phyloP scores from a whole-genome alignment of 2,797 vertebrate species.

The Girardinus metallicus region DNA sequence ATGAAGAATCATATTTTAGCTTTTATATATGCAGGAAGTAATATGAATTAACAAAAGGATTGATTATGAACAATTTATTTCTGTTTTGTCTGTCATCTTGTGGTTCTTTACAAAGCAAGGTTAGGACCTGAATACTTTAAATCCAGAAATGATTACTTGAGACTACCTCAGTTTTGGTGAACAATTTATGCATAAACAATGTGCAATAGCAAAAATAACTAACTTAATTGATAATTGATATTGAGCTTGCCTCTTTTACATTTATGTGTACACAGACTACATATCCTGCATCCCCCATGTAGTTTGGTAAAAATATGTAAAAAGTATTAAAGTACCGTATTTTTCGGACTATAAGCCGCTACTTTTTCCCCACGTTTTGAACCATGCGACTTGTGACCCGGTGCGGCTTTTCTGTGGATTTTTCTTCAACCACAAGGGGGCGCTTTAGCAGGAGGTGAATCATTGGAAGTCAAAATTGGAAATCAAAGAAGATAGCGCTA shows the following conservation, averaged over 20 bases:
- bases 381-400: too few relatives aligned
- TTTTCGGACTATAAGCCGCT: too few relatives aligned
- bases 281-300: not conserved
- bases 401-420: too few relatives aligned
- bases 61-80: constrained; percentile 1
- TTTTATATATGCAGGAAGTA: not conserved
- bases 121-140: not conserved
- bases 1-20: not conserved
- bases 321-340: not conserved
- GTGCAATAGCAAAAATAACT: not conserved
- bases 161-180: too few relatives aligned
- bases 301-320: not conserved
- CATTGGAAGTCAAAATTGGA: too few relatives aligned
- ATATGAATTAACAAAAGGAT: not conserved
- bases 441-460: too few relatives aligned
- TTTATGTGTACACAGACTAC: not conserved
- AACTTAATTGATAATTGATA: not conserved
- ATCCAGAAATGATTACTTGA: not conserved
- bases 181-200: not conserved
- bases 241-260: not conserved
- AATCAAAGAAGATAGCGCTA: too few relatives aligned
- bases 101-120: not conserved
- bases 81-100: not conserved
- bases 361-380: too few relatives aligned
- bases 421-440: too few relatives aligned